Evolutionary conservation across 2,113 vertebrate genomes (phyloP), one percentile per base, ranked within the genome.

Genomic region (Dissostichus mawsoni): DNA sequence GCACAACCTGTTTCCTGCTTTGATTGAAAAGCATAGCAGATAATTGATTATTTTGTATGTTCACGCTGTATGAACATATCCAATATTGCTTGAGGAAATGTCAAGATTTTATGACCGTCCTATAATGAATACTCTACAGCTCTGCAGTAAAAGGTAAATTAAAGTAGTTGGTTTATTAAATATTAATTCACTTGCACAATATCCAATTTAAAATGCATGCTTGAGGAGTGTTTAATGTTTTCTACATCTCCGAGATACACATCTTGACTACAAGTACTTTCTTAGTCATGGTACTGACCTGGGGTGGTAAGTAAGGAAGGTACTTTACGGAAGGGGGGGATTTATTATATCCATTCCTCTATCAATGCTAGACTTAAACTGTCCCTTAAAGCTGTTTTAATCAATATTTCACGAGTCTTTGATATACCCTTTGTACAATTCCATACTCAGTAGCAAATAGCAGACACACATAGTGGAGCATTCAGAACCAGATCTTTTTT

Each of bases 1-100:
- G 45, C 45, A 11, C 25, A 33, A 8, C 33, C 45, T 56, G 17
- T 73, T 48, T 61, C 51, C 20, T 18, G 33, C 76, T 66, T 73
- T 64, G 61, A 41, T 53, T 50, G 51, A 77, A 29, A 71, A 69
- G 64, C 41, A 11, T 56, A 5, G 69, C 55, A 62, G 18, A 53
- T 80, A 74, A 81, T 72, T 88, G 80, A 85, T 75, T 69, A 33
- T 23, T 50, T 57, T 75, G 33, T 25, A 66, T 59, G 45, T 87
- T 71, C 66, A 68, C 5, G 14, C 69, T 64, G 3, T 64, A 52
- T 66, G 45, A 65, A 36, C 59, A 41, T 16, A 69, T 78, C 47
- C 63, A 57, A 8, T 57, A 53, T 50, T 33, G 47, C 74, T 50
- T 5, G 7, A 61, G 48, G 78, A 73, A 69, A 69, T 78, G 53